phyloP scores from a whole-genome alignment of 2,888 invertebrate genomes.

The Dorcus parallelipipedus region DNA sequence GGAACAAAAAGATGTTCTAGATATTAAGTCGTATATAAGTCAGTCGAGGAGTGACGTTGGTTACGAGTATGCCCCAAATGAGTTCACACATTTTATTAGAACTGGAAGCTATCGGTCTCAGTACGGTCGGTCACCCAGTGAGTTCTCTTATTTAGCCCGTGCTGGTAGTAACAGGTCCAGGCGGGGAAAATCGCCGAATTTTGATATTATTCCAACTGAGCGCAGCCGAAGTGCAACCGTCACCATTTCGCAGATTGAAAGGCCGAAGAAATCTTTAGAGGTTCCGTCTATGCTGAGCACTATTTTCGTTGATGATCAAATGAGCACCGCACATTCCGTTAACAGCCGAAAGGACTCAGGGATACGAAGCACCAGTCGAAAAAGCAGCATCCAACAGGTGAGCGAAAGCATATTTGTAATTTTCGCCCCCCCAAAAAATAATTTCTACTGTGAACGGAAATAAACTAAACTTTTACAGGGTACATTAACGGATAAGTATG shows the following conservation, averaged over 20 bases:
- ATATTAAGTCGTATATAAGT: constrained; percentile 69
- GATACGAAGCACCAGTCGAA: constrained; percentile 77
- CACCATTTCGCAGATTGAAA: constrained; percentile 40
- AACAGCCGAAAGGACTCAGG: constrained; percentile 87
- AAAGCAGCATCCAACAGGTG: constrained; percentile 79
- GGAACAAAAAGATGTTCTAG: constrained; percentile 58
- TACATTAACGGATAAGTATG: constrained; percentile 9
- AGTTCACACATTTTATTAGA: constrained; percentile 61
- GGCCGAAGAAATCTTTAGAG: constrained; percentile 50
- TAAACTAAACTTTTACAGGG: constrained; percentile 7
- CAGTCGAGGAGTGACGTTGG: constrained; percentile 69
- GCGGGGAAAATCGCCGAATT: constrained; percentile 49
- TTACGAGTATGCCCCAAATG: constrained; percentile 42
- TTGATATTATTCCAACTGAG: constrained; percentile 38
- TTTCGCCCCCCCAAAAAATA: background rate
- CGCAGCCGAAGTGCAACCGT: constrained; percentile 38
- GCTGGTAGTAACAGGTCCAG: constrained; percentile 50
- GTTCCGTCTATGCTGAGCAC: constrained; percentile 41
- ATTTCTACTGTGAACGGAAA: no score
- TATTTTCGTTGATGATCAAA: constrained; percentile 57
- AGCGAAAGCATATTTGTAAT: constrained; percentile 4
- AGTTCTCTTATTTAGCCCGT: constrained; percentile 45
- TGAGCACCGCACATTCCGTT: constrained; percentile 71
- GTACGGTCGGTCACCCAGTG: constrained; percentile 59
- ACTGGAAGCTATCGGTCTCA: constrained; percentile 70